Evolutionary conservation across 2,797 vertebrate genomes (phyloP), one percentile per base, ranked within the genome.

Genomic region (Saxicola maurus): DNA sequence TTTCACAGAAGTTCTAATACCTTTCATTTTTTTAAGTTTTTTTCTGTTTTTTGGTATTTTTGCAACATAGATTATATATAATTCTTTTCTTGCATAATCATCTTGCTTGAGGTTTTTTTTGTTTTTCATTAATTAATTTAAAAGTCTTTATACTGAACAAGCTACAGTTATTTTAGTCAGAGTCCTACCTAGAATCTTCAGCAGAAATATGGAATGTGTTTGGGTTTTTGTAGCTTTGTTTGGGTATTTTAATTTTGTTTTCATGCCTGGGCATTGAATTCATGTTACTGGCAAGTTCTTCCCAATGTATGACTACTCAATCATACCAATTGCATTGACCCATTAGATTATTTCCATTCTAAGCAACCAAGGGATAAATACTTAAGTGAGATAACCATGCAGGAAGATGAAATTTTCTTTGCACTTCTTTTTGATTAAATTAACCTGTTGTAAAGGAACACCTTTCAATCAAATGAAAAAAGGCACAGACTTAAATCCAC

Each of bases 101-200:
- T 65, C 14, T 55, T 77, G 1, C 7, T 57, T 37, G 35, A 51
- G 6, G 3, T 6, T 42, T 62, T 17, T 3, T 49, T 86, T 66
- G 25, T 3, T 59, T 79, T 61, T 33, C 17, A 53, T 52, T 51
- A 45, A 55, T 48, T n/a, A 65, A 31, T 76, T 65, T 37, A n/a
- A 67, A 83, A 60, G 1, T 11, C 9, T 59, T 52, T 4, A 27
- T 14, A 45, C 17, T 48, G 42, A 68, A 52, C 1, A 82, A 60
- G 3, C 11, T 35, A 2, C 17, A 61, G 10, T 17, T 43, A 2
- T 24, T 42, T 17, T 2, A 55, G 4, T 23, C 10, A 33, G 3
- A 59, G 11, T 20, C 15, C 11, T 55, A 30, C n/a, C 19, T 40
- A 55, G 24, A 51, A 28, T 38, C 25, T 73, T 17, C 17, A 52